Evolutionary conservation across 2,888 invertebrate species (phyloP).

Genomic region (Catocala nupta): DNA sequence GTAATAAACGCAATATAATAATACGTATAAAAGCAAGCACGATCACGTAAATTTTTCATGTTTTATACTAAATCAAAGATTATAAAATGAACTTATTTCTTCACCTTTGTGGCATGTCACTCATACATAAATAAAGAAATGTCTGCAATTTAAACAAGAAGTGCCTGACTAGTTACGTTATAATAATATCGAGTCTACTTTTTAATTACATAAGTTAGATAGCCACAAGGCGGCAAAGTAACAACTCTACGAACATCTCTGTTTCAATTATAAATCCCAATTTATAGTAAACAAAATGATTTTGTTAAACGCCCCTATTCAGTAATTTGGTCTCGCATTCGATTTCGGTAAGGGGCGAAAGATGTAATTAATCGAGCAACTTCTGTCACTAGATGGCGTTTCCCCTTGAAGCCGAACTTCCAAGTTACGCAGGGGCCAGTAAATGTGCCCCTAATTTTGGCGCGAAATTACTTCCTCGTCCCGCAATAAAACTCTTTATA

Average conservation of each 20-base stretch:
- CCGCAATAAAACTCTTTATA: slow-evolving; percentile 55
- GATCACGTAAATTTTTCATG: too few relatives aligned
- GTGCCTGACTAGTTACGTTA: too few relatives aligned
- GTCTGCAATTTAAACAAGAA: too few relatives aligned
- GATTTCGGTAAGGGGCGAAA: slow-evolving; percentile 74
- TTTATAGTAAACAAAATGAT: slow-evolving; percentile 62
- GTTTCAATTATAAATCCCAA: slow-evolving; percentile 38
- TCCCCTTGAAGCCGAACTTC: slow-evolving; percentile 46
- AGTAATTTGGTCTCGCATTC: slow-evolving; percentile 65
- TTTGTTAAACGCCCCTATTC: slow-evolving; percentile 65
- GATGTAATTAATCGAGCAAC: slow-evolving; percentile 81
- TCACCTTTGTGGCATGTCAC: too few relatives aligned
- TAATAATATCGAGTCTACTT: too few relatives aligned
- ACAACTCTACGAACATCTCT: slow-evolving; percentile 12
- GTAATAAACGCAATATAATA: too few relatives aligned
- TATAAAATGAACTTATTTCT: too few relatives aligned
- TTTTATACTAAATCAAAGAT: too few relatives aligned
- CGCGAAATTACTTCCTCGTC: slow-evolving; percentile 48
- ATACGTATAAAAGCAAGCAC: too few relatives aligned
- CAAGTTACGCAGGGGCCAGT: slow-evolving; percentile 55
- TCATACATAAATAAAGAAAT: too few relatives aligned
- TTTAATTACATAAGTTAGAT: too few relatives aligned
- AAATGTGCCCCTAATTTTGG: slow-evolving; percentile 71
- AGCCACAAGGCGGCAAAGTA: background rate
- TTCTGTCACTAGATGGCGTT: slow-evolving; percentile 73